A percentile compares a stretch with the other conserved stretches of the same genome.
Evolutionary conservation across 2,113 vertebrate species (phyloP).

Genomic region (Hucho hucho): DNA sequence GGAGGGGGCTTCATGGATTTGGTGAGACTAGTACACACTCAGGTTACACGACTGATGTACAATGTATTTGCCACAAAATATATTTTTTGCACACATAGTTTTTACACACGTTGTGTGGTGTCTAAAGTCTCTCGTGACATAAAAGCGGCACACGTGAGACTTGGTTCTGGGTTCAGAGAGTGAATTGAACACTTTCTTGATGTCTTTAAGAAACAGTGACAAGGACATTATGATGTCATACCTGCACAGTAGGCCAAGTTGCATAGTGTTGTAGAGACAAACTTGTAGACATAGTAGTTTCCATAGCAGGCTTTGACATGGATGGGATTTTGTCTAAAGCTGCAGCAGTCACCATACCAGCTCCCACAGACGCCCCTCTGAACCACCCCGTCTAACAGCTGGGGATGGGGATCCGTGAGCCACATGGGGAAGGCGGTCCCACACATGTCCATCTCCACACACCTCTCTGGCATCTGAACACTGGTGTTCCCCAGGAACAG

Average conservation of each 20-base stretch:
- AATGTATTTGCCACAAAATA: too few relatives aligned
- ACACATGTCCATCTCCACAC: conserved; percentile 30
- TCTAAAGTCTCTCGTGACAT: too few relatives aligned
- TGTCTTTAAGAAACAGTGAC: too few relatives aligned
- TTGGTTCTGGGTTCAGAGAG: too few relatives aligned
- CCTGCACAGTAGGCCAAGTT: conserved; percentile 37
- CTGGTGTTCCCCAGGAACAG: conserved; percentile 27
- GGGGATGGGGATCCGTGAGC: conserved; percentile 45
- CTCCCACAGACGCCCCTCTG: conserved; percentile 3
- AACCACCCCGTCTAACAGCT: conserved; percentile 33
- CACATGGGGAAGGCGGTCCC: conserved; percentile 42
- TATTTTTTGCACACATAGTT: too few relatives aligned
- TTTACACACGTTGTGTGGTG: too few relatives aligned
- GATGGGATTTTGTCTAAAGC: not conserved
- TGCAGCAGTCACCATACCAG: not conserved
- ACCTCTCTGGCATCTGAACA: conserved; percentile 54
- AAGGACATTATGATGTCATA: too few relatives aligned
- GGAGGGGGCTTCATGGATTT: too few relatives aligned
- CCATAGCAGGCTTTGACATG: conserved; percentile 55
- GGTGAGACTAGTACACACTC: too few relatives aligned
- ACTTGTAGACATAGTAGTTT: conserved; percentile 19
- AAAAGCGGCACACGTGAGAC: too few relatives aligned
- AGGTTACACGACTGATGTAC: too few relatives aligned
- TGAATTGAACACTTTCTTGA: too few relatives aligned
- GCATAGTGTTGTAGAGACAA: accelerated